Conservation (phyloP, 2,797 vertebrate genomes). For the Melanotaenia nigrans region DNA sequence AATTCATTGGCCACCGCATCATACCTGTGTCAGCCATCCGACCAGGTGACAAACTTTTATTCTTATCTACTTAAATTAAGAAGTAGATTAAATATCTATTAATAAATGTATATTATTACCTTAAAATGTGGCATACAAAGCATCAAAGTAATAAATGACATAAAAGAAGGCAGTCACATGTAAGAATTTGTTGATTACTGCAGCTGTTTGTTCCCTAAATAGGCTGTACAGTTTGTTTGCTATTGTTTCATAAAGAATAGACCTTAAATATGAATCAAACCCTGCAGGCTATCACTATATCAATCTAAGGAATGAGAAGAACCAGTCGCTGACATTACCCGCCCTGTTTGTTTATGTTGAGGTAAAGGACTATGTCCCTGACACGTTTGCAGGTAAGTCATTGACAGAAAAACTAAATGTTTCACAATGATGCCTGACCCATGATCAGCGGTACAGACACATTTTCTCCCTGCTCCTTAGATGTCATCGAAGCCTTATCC, state of each 20-base stretch:
- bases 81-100: neutral
- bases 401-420: neutral
- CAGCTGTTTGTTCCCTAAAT: neutral
- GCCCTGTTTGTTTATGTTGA: conserved; percentile 96
- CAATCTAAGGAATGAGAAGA: conserved; percentile 94
- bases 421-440: neutral
- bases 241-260: neutral
- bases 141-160: neutral
- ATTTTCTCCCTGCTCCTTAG: conserved; percentile 69
- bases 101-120: neutral
- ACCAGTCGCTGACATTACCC: conserved; percentile 91
- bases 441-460: neutral
- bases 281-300: conserved; percentile 94
- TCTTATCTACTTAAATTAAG: neutral
- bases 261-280: neutral
- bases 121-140: neutral
- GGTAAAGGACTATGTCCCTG: conserved; percentile 98
- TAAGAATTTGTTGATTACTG: neutral
- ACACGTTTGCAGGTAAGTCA: conserved; percentile 93
- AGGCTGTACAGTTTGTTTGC: neutral
- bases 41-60: conserved; percentile 81
- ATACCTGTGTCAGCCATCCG: conserved; percentile 95
- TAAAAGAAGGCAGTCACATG: neutral
- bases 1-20: conserved; percentile 96
- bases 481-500: conserved; percentile 97